Conservation (phyloP, 1,140 invertebrate species). For the Drosophila pectinifera region DNA sequence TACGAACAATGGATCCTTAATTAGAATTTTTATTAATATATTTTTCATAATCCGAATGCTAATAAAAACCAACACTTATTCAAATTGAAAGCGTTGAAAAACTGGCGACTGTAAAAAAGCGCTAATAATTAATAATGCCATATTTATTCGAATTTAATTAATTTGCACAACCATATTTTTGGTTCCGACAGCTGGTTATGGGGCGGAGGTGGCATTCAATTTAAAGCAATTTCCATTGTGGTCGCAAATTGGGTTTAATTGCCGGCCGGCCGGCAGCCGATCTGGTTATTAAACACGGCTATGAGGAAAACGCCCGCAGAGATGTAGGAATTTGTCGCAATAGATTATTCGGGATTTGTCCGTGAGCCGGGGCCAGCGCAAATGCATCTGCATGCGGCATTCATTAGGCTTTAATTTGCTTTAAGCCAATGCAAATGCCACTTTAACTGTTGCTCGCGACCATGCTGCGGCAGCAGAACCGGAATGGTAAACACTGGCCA, state of each 20-base stretch:
- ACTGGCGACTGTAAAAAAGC: constrained; percentile 5
- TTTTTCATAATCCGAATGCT: constrained; percentile 43
- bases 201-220: constrained; percentile 24
- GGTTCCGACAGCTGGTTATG: constrained; percentile 7
- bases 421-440: constrained; percentile 30
- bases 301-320: constrained; percentile 19
- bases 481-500: constrained; percentile 32
- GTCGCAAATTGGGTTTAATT: constrained; percentile 68
- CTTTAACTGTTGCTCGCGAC: constrained; percentile 34
- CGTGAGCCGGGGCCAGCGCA: background rate
- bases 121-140: constrained; percentile 66
- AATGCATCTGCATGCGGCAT: constrained; percentile 22
- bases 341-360: constrained; percentile 59
- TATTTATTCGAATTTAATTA: constrained; percentile 72
- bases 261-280: constrained; percentile 13
- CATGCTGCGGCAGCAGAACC: background rate
- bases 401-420: constrained; percentile 41
- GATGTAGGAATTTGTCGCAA: constrained; percentile 29
- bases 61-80: constrained; percentile 30
- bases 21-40: constrained; percentile 48
- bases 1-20: constrained; percentile 52
- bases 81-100: constrained; percentile 47
- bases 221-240: constrained; percentile 62
- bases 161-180: constrained; percentile 62
- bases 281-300: constrained; percentile 58